Evolutionary conservation across 2,113 vertebrate species (phyloP).

Genomic region (Eidolon helvum): DNA sequence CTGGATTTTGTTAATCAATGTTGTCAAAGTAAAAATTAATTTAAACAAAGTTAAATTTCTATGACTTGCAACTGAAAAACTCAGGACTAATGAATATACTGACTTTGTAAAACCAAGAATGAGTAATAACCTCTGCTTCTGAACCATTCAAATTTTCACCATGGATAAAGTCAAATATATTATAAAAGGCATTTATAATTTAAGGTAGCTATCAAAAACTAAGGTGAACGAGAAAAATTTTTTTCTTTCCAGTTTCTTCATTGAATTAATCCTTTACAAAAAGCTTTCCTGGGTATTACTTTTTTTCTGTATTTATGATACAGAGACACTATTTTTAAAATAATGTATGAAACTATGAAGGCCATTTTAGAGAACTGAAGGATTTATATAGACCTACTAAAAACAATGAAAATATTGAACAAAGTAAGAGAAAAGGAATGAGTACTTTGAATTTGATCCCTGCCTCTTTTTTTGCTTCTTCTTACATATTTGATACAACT

Average conservation of each 20-base stretch:
- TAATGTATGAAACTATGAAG: not conserved
- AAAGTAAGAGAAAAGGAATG: not conserved
- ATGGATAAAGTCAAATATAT: not conserved
- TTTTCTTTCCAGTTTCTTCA: not conserved
- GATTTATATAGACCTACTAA: not conserved
- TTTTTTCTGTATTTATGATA: not conserved
- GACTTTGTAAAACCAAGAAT: not conserved
- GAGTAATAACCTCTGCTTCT: not conserved
- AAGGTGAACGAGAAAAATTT: not conserved
- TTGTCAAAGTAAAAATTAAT: too few species aligned
- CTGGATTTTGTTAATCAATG: too few species aligned
- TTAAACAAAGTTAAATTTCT: not conserved
- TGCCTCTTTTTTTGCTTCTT: not conserved
- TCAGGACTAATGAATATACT: not conserved
- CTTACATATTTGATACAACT: not conserved
- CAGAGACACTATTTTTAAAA: not conserved
- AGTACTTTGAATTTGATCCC: constrained; percentile 29
- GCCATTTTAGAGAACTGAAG: not conserved
- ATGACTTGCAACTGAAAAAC: not conserved
- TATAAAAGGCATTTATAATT: not conserved
- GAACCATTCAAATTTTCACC: not conserved
- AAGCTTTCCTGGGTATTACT: not conserved
- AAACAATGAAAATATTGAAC: not conserved
- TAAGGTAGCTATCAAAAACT: not conserved
- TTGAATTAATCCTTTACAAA: not conserved